Evolutionary conservation across 2,113 vertebrate genomes (phyloP), one percentile per base, ranked within the genome.

Genomic region (Stigmatopora nigra): DNA sequence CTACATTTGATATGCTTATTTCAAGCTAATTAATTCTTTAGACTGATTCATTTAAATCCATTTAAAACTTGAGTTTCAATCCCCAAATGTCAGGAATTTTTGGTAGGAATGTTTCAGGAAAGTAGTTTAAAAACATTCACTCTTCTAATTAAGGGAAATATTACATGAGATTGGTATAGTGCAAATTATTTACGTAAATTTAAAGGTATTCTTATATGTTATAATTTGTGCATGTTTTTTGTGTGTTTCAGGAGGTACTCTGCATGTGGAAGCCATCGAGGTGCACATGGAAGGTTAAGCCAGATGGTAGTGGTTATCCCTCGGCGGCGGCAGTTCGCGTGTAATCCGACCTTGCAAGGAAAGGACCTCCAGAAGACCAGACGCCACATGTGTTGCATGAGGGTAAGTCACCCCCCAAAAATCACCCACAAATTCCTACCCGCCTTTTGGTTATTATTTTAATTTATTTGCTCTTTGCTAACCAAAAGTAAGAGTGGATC

Each of bases 181-280:
- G 25, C 25, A 31, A 31, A 31, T 31, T 31, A 31, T 31, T 31
- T 31, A 31, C 25, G 25, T 3, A 31, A 31, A 31, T 31, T 14
- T 55, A 7, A 31, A 31, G 22, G 53, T 15, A 22, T 31, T 31
- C 2, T 56, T 38, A 25, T 60, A 22, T 38, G 12, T 16, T 1
- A 12, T 13, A 12, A 46, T 46, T 11, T 46, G 45, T 60, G 66
- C 65, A 64, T 77, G 65, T 72, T 71, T 22, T 78, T 70, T 67
- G 68, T 75, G 70, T 74, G 75, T 78, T 74, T 62, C 73, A 78
- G 75, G 73, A 45, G 49, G 63, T 67, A 59, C 57, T 19, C 58
- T 53, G 82, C 87, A 89, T 88, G 86, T 88, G 89, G 88, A 88
- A 88, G 69, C 83, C 81, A 89, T 89, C 86, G 76, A 79, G 81